Base-by-base conservation (phyloP, 2,113 vertebrate species). In the Chaetorhynchus papuensis region DNA sequence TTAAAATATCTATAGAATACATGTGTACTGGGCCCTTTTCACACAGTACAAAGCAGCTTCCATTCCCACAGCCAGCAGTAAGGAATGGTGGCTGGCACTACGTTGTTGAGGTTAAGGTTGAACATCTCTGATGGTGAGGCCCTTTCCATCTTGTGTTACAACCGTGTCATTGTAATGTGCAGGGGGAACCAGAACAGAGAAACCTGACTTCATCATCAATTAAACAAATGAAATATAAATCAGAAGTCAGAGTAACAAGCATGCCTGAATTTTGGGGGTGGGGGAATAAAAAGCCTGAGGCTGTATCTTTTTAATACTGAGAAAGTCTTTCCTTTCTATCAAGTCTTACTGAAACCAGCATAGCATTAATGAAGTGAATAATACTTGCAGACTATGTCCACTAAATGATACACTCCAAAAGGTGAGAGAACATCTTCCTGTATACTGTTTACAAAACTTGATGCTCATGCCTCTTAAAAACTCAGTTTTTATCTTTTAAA, bases 401-500 rank as follows among this genome's bases (percentile, higher is more conserved):
- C 26, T 86, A 63, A 88, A 83, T 49, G 2, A 50, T 69, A 50
- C 13, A 19, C 17, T 78, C 12, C 35, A 31, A 53, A 82, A 79
- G 22, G 7, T 20, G 41, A 61, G 50, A 81, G 27, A 89, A 6
- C n/a, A 56, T 70, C 11, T 84, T 70, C n/a, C 33, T 90, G 28
- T 39, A 13, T 75, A 39, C 57, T 92, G 30, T 66, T 76, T 69
- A 35, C 15, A 78, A 65, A 79, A 76, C 31, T 42, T 61, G 9
- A 15, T 78, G 14, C 20, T 82, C 84, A 59, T 65, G 17, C 11
- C 27, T 75, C 68, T 71, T 91, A 82, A 83, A 92, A 86, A 37
- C 37, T 87, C 2, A 8, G 10, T 39, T 94, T 94, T 91, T 89
- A 7, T 93, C 78, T 93, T 95, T 94, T 96, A 19, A 92, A 99